Percentiles rank a stretch among this genome's conserved stretches.
phyloP scores from a whole-genome alignment of 2,888 invertebrate species.

The Luperina nickerlii region DNA sequence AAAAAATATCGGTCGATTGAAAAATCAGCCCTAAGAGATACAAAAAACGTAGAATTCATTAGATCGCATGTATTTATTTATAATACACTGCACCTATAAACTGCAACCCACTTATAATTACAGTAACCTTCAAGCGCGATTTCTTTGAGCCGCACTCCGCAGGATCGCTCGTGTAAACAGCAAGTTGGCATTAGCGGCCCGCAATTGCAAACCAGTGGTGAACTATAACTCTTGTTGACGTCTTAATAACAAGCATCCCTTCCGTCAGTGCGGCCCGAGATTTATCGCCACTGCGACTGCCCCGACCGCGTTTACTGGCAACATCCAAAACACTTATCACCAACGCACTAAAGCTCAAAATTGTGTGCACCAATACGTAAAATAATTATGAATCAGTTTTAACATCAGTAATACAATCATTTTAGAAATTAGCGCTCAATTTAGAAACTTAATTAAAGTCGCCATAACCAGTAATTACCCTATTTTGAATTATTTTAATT shows the following conservation, averaged over 20 bases:
- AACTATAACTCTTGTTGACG: constrained; percentile 77
- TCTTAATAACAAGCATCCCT: constrained; percentile 76
- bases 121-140: constrained; percentile 48
- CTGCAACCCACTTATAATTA: constrained; percentile 46
- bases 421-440: constrained; percentile 54
- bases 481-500: constrained; percentile 59
- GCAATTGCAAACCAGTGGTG: constrained; percentile 65
- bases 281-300: constrained; percentile 68
- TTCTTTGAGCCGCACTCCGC: constrained; percentile 43
- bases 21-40: background rate
- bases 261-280: constrained; percentile 68
- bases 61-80: constrained; percentile 12
- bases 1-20: too few relatives aligned
- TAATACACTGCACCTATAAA: constrained; percentile 36
- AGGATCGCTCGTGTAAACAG: constrained; percentile 54
- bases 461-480: constrained; percentile 49
- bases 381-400: constrained; percentile 54
- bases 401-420: constrained; percentile 58
- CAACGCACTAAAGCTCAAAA: constrained; percentile 34
- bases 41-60: background rate
- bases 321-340: constrained; percentile 45
- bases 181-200: constrained; percentile 62
- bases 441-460: constrained; percentile 56
- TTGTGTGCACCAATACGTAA: constrained; percentile 4
- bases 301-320: constrained; percentile 33